A percentile compares a stretch with the other conserved stretches of the same genome.
phyloP scores from a whole-genome alignment of 2,888 invertebrate species.

The Orthonevra nobilis region DNA sequence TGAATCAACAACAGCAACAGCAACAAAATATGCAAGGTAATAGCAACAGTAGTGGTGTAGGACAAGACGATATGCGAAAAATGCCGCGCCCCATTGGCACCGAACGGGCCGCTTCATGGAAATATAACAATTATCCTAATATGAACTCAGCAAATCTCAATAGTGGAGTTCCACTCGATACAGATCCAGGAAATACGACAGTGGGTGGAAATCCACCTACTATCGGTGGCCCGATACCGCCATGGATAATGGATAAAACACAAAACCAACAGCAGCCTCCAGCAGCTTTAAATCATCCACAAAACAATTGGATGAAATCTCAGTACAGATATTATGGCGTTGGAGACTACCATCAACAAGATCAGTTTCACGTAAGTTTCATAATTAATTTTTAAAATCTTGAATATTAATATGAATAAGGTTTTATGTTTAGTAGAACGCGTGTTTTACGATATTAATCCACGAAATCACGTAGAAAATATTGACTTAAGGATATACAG shows the following conservation, averaged over 20 bases:
- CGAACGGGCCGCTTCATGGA: conserved; percentile 83
- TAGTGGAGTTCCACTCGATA: conserved; percentile 71
- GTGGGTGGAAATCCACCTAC: conserved; percentile 67
- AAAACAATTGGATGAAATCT: conserved; percentile 76
- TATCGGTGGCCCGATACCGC: conserved; percentile 72
- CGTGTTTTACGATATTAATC: too few species aligned
- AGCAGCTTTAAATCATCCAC: conserved; percentile 73
- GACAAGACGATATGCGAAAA: conserved; percentile 78
- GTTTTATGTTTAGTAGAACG: too few species aligned
- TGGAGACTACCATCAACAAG: conserved; percentile 77
- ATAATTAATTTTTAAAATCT: too few species aligned
- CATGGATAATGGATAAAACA: conserved; percentile 75
- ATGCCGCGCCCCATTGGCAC: conserved; percentile 89
- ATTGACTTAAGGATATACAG: too few species aligned
- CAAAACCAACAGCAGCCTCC: conserved; percentile 70
- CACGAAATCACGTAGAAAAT: too few species aligned
- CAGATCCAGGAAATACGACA: conserved; percentile 51
- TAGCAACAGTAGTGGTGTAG: conserved; percentile 22
- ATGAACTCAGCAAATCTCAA: conserved; percentile 71
- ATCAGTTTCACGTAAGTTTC: conserved; percentile 76
- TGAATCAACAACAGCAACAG: conserved; percentile 56
- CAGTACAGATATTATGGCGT: conserved; percentile 76
- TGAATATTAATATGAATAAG: too few species aligned
- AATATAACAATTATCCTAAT: conserved; percentile 77
- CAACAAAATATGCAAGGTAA: conserved; percentile 70